Percentiles rank a stretch among this genome's conserved stretches.
Evolutionary conservation across 2,888 invertebrate species (phyloP).

Genomic region (Ophioninae sp.): DNA sequence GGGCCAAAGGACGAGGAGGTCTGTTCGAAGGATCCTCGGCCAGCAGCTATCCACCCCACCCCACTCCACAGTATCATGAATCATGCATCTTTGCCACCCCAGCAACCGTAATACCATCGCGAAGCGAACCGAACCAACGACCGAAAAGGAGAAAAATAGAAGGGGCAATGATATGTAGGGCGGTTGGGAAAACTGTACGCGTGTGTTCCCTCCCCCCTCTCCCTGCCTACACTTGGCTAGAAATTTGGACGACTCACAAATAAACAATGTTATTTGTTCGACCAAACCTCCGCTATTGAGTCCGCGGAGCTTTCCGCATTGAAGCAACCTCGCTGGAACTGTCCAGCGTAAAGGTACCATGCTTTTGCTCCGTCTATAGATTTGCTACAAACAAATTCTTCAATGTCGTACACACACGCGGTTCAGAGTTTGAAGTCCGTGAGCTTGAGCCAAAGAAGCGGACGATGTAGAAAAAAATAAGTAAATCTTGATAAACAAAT

Average conservation of each 20-base stretch:
- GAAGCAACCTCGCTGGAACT: constrained; percentile 32
- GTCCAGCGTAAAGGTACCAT: constrained; percentile 37
- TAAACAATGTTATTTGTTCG: constrained; percentile 78
- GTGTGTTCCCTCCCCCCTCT: neutral
- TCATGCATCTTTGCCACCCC: constrained; percentile 75
- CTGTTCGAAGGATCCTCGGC: constrained; percentile 62
- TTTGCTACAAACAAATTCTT: constrained; percentile 17
- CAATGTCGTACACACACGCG: constrained; percentile 5
- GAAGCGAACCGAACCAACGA: constrained; percentile 67
- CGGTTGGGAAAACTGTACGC: constrained; percentile 16
- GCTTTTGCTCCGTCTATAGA: constrained; percentile 30
- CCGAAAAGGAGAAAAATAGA: constrained; percentile 32
- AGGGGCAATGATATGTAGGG: constrained; percentile 42
- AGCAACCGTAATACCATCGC: constrained; percentile 54
- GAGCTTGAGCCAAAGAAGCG: neutral
- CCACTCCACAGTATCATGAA: constrained; percentile 73
- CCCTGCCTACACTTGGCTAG: constrained; percentile 39
- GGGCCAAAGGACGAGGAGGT: constrained; percentile 44
- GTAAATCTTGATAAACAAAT: constrained; percentile 21
- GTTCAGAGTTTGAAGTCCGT: neutral
- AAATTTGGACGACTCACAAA: constrained; percentile 72
- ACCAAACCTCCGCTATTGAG: constrained; percentile 65
- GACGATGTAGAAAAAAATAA: neutral
- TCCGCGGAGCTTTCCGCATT: constrained; percentile 58
- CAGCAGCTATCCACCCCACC: constrained; percentile 64